phyloP scores from a whole-genome alignment of 2,888 invertebrate species.

The Pasiphila rectangulata region DNA sequence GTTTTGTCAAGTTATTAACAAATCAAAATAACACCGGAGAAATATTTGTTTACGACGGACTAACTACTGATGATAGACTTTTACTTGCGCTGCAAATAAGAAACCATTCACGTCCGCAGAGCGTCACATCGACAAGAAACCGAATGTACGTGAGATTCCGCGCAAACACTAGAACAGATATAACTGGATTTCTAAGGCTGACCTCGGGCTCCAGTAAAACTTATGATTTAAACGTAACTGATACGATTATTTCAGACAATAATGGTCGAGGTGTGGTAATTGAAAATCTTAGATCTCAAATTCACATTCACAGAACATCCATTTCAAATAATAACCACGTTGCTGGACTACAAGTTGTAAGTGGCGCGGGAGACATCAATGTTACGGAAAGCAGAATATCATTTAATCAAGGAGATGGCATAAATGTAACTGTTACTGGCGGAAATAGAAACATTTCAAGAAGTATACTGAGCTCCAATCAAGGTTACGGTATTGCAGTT shows the following conservation, averaged over 20 bases:
- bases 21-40: constrained; percentile 87
- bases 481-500: constrained; percentile 92
- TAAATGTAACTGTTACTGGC: constrained; percentile 97
- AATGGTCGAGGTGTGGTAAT: constrained; percentile 97
- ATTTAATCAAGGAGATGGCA: constrained; percentile 95
- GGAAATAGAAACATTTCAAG: constrained; percentile 95
- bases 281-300: constrained; percentile 92
- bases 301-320: constrained; percentile 91
- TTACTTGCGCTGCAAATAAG: constrained; percentile 86
- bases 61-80: constrained; percentile 84
- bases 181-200: constrained; percentile 88
- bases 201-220: constrained; percentile 88
- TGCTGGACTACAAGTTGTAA: constrained; percentile 93
- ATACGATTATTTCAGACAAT: constrained; percentile 92
- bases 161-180: constrained; percentile 86
- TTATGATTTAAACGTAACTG: constrained; percentile 93
- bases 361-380: constrained; percentile 96
- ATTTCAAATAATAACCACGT: constrained; percentile 93
- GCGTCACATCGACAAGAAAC: constrained; percentile 89
- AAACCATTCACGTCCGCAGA: constrained; percentile 94
- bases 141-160: constrained; percentile 90
- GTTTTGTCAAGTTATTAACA: constrained; percentile 90
- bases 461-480: constrained; percentile 91
- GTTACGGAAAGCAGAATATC: constrained; percentile 94
- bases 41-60: constrained; percentile 90